These are phyloP conservation scores for Phoxinus phoxinus DNA, from an alignment of 2,113 vertebrate species.

Conservation along the genomic window DNA sequence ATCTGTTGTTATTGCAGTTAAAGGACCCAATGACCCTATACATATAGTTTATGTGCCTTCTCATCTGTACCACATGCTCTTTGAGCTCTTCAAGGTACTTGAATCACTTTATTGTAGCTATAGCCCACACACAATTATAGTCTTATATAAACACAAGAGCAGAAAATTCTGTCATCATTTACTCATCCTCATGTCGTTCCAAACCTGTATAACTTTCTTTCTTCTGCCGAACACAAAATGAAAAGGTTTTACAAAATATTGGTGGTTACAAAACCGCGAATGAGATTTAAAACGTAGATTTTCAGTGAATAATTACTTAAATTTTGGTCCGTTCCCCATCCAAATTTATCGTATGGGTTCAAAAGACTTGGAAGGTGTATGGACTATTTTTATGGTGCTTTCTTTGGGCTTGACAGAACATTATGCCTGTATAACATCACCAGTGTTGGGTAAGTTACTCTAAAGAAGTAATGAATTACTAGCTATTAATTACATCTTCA, in stretches of 20 bases:
- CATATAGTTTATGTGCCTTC: conserved; percentile 95
- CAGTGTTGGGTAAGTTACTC: too few species aligned
- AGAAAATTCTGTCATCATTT: neutral
- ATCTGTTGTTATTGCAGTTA: conserved; percentile 74
- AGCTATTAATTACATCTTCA: too few species aligned
- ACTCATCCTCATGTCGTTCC: neutral
- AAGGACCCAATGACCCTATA: conserved; percentile 81
- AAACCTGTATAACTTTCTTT: neutral
- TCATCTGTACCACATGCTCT: conserved; percentile 98
- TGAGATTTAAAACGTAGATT: neutral
- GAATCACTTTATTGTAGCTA: neutral
- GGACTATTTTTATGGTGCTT: neutral
- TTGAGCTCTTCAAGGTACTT: conserved; percentile 97
- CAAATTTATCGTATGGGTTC: neutral
- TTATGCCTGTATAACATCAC: too few species aligned
- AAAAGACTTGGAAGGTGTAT: neutral
- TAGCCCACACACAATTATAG: neutral
- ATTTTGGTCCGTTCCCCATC: neutral
- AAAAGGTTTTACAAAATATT: neutral
- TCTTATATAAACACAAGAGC: neutral
- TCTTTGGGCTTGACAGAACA: too few species aligned
- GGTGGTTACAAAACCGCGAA: neutral
- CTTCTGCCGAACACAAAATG: neutral
- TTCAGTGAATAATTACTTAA: neutral
- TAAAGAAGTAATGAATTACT: too few species aligned